phyloP scores from a whole-genome alignment of 2,888 invertebrate species.

The Falcaria lacertinaria region DNA sequence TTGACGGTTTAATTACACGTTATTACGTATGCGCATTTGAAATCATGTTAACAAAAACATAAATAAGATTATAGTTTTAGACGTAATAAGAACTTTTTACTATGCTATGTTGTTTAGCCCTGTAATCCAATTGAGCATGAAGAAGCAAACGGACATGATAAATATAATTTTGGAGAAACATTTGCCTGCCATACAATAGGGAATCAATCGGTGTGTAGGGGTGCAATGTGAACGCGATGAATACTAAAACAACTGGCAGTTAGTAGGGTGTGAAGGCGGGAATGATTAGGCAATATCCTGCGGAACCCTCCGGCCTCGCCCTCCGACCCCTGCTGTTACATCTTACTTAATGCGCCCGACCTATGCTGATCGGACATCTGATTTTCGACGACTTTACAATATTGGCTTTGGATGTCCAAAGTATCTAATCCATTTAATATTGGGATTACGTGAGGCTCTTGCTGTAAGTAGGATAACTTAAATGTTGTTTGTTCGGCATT shows the following conservation, averaged over 20 bases:
- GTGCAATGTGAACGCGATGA: constrained; percentile 61
- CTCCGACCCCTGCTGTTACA: constrained; percentile 61
- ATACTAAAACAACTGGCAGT: constrained; percentile 76
- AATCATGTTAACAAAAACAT: constrained; percentile 17
- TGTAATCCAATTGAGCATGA: constrained; percentile 18
- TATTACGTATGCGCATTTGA: constrained; percentile 5
- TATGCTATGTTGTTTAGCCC: neutral
- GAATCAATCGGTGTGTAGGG: constrained; percentile 54
- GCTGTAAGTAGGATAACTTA: no score
- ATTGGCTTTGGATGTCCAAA: constrained; percentile 42
- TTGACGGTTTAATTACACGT: constrained; percentile 15
- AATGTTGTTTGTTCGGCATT: no score
- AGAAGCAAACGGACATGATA: constrained; percentile 27
- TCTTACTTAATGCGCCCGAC: constrained; percentile 68
- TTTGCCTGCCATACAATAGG: constrained; percentile 51
- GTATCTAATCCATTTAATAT: constrained; percentile 27
- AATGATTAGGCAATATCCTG: constrained; percentile 78
- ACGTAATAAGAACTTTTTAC: neutral
- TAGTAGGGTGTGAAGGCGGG: constrained; percentile 74
- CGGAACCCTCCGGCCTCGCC: constrained; percentile 53
- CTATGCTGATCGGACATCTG: constrained; percentile 63
- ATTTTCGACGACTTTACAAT: constrained; percentile 51
- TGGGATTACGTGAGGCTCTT: neutral
- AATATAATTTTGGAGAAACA: constrained; percentile 48
- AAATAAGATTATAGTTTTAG: neutral